phyloP scores from a whole-genome alignment of 2,113 vertebrate genomes.

The Megalops atlanticus region DNA sequence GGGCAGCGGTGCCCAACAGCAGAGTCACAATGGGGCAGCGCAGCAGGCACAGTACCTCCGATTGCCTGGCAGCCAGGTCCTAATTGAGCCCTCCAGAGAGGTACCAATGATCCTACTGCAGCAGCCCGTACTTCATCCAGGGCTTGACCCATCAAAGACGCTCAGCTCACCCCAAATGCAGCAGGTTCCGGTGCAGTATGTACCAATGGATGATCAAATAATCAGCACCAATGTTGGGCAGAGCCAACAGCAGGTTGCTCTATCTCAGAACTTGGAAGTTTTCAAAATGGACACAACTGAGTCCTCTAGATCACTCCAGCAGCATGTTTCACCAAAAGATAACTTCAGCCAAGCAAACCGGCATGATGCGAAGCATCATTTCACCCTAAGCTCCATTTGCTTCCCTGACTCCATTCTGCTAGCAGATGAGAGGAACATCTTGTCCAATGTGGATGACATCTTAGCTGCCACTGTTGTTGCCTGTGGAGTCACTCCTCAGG shows the following conservation, averaged over 20 bases:
- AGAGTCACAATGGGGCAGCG: conserved; percentile 71
- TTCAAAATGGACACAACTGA: conserved; percentile 79
- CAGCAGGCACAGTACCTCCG: conserved; percentile 80
- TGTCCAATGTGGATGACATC: conserved; percentile 96
- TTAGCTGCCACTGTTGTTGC: conserved; percentile 92
- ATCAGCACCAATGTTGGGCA: conserved; percentile 75
- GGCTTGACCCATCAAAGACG: conserved; percentile 77
- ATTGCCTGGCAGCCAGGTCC: conserved; percentile 82
- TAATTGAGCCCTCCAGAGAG: conserved; percentile 83
- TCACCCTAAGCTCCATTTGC: conserved; percentile 91
- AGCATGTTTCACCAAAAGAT: conserved; percentile 76
- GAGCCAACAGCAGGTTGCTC: conserved; percentile 74
- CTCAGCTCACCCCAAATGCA: conserved; percentile 71
- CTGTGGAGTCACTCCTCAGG: conserved; percentile 89
- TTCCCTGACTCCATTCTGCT: conserved; percentile 94
- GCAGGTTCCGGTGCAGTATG: conserved; percentile 81
- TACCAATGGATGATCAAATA: conserved; percentile 85
- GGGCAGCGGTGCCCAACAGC: conserved; percentile 59
- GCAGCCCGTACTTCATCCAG: conserved; percentile 80
- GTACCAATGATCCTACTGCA: conserved; percentile 88
- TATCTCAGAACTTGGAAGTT: conserved; percentile 75
- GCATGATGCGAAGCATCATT: conserved; percentile 89
- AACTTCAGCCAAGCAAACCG: conserved; percentile 82
- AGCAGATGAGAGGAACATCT: conserved; percentile 89
- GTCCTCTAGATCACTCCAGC: conserved; percentile 79